Percentiles rank a stretch among this genome's conserved stretches.
phyloP scores from a whole-genome alignment of 2,113 vertebrate genomes.

The Sapajus apella region DNA sequence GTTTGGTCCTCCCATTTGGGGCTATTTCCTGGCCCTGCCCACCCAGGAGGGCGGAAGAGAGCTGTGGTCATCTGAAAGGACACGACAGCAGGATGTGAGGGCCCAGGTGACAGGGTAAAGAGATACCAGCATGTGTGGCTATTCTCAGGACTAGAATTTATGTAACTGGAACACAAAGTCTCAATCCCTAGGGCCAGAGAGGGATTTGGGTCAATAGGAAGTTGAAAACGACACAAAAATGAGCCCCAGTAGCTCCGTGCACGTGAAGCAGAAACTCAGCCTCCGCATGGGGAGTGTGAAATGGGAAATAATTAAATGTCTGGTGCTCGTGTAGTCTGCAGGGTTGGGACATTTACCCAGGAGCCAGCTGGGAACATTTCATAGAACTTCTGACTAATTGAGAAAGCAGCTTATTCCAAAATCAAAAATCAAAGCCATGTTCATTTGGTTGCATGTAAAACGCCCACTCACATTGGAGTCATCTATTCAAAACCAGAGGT shows the following conservation, averaged over 20 bases:
- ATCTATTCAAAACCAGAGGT: neutral
- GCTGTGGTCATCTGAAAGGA: neutral
- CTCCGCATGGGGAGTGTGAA: neutral
- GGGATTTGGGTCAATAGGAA: neutral
- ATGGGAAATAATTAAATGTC: constrained; percentile 23
- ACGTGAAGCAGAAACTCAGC: neutral
- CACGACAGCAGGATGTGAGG: neutral
- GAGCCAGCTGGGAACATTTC: neutral
- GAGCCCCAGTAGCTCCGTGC: neutral
- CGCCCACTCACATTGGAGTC: neutral
- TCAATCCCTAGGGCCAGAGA: neutral
- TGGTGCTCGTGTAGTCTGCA: neutral
- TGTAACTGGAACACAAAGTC: constrained; percentile 38
- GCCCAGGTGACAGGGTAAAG: neutral
- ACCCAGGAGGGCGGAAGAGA: neutral
- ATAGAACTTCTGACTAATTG: neutral
- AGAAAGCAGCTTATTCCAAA: neutral
- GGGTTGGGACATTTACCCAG: neutral
- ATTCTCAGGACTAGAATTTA: neutral
- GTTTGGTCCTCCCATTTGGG: no score
- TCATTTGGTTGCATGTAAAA: neutral
- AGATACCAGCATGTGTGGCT: neutral
- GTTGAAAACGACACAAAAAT: neutral
- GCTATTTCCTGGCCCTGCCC: neutral
- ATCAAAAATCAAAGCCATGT: neutral